Base-by-base conservation (phyloP, 2,113 vertebrate genomes). In the Ahaetulla prasina region DNA sequence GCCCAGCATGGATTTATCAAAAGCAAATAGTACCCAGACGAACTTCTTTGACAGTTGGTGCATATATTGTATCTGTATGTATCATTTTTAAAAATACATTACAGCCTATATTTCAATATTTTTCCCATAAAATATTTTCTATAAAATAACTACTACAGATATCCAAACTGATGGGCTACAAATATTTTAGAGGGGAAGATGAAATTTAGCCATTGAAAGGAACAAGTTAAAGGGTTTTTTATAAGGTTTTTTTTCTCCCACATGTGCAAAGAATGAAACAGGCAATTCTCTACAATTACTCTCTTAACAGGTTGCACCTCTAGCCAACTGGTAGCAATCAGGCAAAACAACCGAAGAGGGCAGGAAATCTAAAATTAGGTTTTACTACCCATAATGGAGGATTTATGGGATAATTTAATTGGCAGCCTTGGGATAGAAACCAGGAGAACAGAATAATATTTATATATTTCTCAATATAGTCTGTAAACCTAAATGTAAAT, bases 281-380 rank as follows among this genome's bases (percentile, higher is more conserved):
- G 94, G 85, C 95, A 94, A 94, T 92, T 94, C 95, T 54, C 92
- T 95, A 90, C 93, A 92, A 92, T 93, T 54, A 93, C 92, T 95
- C 94, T 93, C 94, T 87, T 93, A 96, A 90, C 91, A 92, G 95
- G 96, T 93, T 96, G 91, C 85, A 95, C 96, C 95, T 96, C 95
- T 93, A 11, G 68, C 95, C 96, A 96, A 96, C 95, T 96, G 97
- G 96, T 94, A 98, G 96, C 97, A 95, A 98, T 97, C 97, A 98
- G 94, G 95, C 96, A 94, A 96, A 97, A 97, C 95, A 95, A 96
- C 92, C 92, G 95, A 94, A 96, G 96, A 94, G 91, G 92, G 95
- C 97, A 98, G 98, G 97, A 98, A 98, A 97, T 97, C 98, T 98
- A 98, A 98, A 98, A 98, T 98, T 98, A 98, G 98, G 95, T 97